These are phyloP conservation scores for Asarcornis scutulata DNA, from an alignment of 2,113 vertebrate species.

Conservation along the genomic window DNA sequence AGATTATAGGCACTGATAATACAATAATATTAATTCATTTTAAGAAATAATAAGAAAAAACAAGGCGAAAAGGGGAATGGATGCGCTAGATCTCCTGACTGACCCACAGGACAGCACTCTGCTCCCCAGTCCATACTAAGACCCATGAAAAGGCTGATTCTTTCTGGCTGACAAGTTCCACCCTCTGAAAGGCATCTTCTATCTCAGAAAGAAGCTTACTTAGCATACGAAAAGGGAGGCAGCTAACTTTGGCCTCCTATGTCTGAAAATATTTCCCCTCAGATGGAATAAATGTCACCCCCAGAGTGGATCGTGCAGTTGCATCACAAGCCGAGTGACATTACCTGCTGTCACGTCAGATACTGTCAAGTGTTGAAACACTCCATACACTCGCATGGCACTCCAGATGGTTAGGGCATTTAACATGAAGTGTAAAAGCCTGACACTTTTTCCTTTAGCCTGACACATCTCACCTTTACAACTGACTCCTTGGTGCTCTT, in stretches of 20 bases:
- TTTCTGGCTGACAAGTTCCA: background rate
- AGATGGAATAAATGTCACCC: background rate
- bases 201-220: background rate
- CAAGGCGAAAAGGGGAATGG: background rate
- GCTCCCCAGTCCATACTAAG: background rate
- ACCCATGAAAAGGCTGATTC: background rate
- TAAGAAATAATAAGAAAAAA: background rate
- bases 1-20: background rate
- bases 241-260: background rate
- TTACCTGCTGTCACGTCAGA: background rate
- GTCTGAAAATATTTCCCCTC: background rate
- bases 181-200: background rate
- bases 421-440: background rate
- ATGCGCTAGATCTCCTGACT: background rate
- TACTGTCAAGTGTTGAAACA: background rate
- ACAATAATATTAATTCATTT: background rate
- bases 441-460: background rate
- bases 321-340: background rate
- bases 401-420: background rate
- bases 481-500: background rate
- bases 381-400: background rate
- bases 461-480: slow-evolving; percentile 18
- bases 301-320: background rate
- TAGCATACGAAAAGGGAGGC: background rate
- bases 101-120: background rate